These are phyloP conservation scores for Orgyia antiqua DNA, from an alignment of 2,888 invertebrate species.

Conservation along the genomic window DNA sequence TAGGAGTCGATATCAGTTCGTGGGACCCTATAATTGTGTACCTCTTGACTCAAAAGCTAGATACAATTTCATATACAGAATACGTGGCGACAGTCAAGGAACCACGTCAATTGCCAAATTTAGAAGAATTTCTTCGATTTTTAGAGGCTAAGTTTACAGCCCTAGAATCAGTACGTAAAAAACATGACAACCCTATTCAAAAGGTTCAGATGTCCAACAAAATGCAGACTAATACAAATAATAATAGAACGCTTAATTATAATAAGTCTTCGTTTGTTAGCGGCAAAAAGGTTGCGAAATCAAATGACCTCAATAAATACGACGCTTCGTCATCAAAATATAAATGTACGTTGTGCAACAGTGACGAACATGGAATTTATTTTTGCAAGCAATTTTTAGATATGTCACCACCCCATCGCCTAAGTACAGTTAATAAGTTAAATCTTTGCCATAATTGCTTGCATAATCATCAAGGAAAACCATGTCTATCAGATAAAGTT, in stretches of 20 bases:
- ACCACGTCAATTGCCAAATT: background rate
- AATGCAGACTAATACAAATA: too few relatives aligned
- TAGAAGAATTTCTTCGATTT: conserved; percentile 4
- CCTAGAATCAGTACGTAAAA: conserved; percentile 3
- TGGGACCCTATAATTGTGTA: background rate
- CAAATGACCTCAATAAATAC: too few relatives aligned
- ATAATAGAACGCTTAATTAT: too few relatives aligned
- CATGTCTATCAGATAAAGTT: conserved; percentile 4
- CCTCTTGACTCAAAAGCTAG: background rate
- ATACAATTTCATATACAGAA: conserved; percentile 2
- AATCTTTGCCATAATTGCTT: conserved; percentile 8
- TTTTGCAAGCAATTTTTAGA: conserved; percentile 3
- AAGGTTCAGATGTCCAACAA: too few relatives aligned
- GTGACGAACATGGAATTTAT: conserved; percentile 1
- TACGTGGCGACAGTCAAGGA: conserved; percentile 3
- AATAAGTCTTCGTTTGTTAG: too few relatives aligned
- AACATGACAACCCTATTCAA: too few relatives aligned
- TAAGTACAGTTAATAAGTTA: conserved; percentile 3
- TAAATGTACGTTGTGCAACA: conserved; percentile 1
- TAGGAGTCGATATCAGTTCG: background rate
- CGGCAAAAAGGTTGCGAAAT: too few relatives aligned
- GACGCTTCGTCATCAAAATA: too few relatives aligned
- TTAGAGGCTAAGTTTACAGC: conserved; percentile 4
- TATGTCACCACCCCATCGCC: conserved; percentile 1
- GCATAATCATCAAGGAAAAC: conserved; percentile 3